Base-by-base conservation (phyloP, 1,140 invertebrate species). In the Octopus bimaculoides region DNA sequence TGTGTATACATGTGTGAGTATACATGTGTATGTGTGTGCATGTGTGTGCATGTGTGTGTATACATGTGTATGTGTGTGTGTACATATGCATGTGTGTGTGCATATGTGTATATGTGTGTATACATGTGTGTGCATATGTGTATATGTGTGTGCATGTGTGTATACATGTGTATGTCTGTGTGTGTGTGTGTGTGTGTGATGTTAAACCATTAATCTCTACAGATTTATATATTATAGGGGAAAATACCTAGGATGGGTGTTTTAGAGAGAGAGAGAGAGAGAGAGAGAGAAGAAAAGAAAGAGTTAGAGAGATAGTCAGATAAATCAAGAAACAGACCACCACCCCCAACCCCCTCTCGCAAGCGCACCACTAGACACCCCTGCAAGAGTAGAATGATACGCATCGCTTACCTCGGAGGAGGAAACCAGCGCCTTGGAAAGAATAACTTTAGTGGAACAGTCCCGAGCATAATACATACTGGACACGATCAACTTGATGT, bases 401-500 rank as follows among this genome's bases (percentile, higher is more conserved):
- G 56, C 56, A 41, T 41, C 0, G 75, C 79, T 78, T 82, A 90
- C 90, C 85, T 91, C 90, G 52, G 86, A 84, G 17, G 89, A 86
- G 12, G 86, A 85, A n/a, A 89, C 89, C 8, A 92, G 84, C 53
- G 90, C 90, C 84, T 91, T 91, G 6, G 87, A 87, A n/a, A 92
- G 83, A 12, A 92, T 84, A 10, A 86, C 83, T 80, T 95, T 92
- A 14, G 94, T 92, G 82, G 92, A 92, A 1, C 93, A 93, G 84
- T 95, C 93, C 71, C 92, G 89, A 0, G 93, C 93, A 86, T 98
- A 99, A 90, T 97, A 95, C 78, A 98, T 90, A 83, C 94, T 94
- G 0, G 96, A 97, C 41, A 97, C 92, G 77, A 97, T 95, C 52
- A 99, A 91, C 89, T 98, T 98, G 0, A 97, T 93, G 87, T 98